Percentiles rank a stretch among this genome's conserved stretches.
These are phyloP conservation scores for Ophion ventricosus DNA, from an alignment of 2,888 invertebrate genomes.

Conservation along the genomic window DNA sequence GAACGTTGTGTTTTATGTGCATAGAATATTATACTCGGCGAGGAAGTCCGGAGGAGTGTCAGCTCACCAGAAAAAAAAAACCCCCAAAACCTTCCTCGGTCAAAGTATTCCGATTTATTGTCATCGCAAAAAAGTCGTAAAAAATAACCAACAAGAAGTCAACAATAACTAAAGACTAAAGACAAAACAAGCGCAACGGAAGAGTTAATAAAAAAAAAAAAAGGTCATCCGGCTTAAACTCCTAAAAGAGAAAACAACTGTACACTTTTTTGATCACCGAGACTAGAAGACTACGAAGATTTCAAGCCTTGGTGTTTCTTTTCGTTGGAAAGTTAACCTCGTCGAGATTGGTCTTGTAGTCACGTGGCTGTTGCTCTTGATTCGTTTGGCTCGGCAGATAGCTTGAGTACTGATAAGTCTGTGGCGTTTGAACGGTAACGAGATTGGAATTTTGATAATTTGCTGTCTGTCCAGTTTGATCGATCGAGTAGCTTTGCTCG, in stretches of 20 bases:
- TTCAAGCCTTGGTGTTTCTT: constrained; percentile 70
- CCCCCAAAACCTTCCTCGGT: not conserved
- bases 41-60: not conserved
- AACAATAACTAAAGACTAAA: constrained; percentile 11
- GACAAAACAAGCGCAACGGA: no score
- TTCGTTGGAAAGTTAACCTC: constrained; percentile 75
- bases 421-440: constrained; percentile 73
- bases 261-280: constrained; percentile 29
- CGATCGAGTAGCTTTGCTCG: constrained; percentile 68
- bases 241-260: constrained; percentile 12
- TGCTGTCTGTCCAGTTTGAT: constrained; percentile 70
- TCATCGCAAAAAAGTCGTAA: not conserved
- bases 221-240: not conserved
- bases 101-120: not conserved
- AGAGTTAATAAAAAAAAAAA: not conserved
- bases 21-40: no score
- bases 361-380: constrained; percentile 55
- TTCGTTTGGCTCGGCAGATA: constrained; percentile 72
- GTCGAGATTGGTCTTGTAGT: constrained; percentile 72
- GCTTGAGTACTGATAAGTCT: constrained; percentile 74
- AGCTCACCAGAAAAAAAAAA: not conserved
- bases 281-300: not conserved
- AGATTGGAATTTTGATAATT: constrained; percentile 71
- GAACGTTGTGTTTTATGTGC: no score
- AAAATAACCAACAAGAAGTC: constrained; percentile 21